Base-by-base conservation (phyloP, 2,113 vertebrate species). In the Chloroceryle aenea region DNA sequence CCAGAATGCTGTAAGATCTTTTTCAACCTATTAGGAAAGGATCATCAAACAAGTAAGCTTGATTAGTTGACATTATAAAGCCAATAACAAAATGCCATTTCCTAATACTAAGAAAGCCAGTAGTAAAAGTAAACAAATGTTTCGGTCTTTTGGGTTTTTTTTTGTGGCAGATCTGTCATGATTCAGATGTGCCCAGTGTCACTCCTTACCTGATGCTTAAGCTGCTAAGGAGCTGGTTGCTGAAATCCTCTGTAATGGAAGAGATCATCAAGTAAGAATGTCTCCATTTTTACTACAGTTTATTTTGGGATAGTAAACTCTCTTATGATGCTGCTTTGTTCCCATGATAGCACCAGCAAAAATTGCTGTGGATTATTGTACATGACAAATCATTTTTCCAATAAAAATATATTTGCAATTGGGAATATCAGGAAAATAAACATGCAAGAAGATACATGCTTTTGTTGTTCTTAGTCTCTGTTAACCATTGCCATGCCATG, bases 381-480 rank as follows among this genome's bases (percentile, higher is more conserved):
- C 25, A 34, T 50, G 68, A 29, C 23, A 86, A 94, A 71, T 86
- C 27, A 50, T 14, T 92, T 82, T 78, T 90, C 61, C 40, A 68
- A 74, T 90, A 89, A 85, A 95, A 78, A 66, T 68, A 67, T 12
- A 5, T 64, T 85, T 89, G 26, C 43, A 77, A 36, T 45, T 85
- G 34, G 22, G 91, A 87, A 71, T 62, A 79, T 10, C 7, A 30
- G 10, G 23, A 3, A 2, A 56, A 50, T 66, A 50, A 64, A 71
- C 32, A 43, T 2, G 7, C 6, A 78, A 82, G 48, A 27, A 69
- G 6, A 5, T 52, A 55, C 10, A 36, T 0, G 1, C 3, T 7
- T 43, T 36, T 40, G 16, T 32, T 47, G 8, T 61, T 68, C 22
- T 66, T 69, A 74, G 12, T 0, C 0, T 62, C 21, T 18, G 4